phyloP scores from a whole-genome alignment of 2,888 invertebrate genomes.

The Drosophila conformis region DNA sequence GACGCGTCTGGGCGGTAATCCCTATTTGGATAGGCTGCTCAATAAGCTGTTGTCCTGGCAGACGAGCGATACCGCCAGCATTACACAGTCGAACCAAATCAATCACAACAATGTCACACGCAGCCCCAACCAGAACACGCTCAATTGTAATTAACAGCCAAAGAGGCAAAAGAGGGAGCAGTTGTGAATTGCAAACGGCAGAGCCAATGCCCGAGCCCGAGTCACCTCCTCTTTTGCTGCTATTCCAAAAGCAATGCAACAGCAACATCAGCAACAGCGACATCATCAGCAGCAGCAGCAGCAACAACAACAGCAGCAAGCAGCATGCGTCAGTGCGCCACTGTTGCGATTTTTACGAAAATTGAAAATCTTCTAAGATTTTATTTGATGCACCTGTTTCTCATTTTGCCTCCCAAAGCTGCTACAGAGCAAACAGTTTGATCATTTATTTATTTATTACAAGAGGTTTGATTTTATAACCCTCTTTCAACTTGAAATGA shows the following conservation, averaged over 20 bases:
- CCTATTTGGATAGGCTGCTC: constrained; percentile 90
- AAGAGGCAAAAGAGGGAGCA: constrained; percentile 84
- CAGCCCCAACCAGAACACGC: constrained; percentile 72
- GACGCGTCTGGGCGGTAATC: constrained; percentile 91
- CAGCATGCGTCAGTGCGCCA: constrained; percentile 68
- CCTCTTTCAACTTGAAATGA: constrained; percentile 17
- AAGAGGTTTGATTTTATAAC: background rate
- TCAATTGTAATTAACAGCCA: constrained; percentile 83
- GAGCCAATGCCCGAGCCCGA: constrained; percentile 29
- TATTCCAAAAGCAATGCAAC: constrained; percentile 62
- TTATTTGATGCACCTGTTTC: constrained; percentile 27
- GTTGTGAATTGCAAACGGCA: constrained; percentile 74
- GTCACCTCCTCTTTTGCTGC: constrained; percentile 82
- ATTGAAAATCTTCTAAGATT: constrained; percentile 72
- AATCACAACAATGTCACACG: constrained; percentile 73
- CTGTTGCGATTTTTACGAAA: constrained; percentile 71
- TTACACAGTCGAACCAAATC: constrained; percentile 74
- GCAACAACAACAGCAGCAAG: constrained; percentile 35
- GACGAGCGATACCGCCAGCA: constrained; percentile 63
- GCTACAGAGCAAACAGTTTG: constrained; percentile 27
- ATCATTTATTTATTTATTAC: constrained; percentile 5
- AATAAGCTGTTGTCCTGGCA: constrained; percentile 90
- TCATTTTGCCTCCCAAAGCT: constrained; percentile 53
- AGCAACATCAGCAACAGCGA: constrained; percentile 38
- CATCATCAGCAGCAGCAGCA: constrained; percentile 40